These are phyloP conservation scores for Agrenia bidenticulata DNA, from an alignment of 2,888 invertebrate genomes.

Conservation along the genomic window DNA sequence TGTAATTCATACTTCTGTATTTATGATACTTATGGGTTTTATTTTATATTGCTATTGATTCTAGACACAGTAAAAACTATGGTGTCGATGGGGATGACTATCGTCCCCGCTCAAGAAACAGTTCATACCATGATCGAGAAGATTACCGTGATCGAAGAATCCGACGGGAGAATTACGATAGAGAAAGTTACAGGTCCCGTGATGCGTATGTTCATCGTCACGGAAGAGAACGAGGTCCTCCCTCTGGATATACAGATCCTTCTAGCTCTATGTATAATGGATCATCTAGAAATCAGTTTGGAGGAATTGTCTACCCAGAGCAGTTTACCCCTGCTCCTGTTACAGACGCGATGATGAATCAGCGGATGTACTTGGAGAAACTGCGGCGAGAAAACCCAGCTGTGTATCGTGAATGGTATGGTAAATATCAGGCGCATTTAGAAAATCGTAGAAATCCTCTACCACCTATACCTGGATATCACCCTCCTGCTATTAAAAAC, in stretches of 20 bases:
- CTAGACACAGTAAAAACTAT: constrained; percentile 6
- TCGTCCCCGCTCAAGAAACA: constrained; percentile 25
- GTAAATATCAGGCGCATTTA: constrained; percentile 64
- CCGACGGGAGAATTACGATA: background rate
- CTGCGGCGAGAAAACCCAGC: constrained; percentile 74
- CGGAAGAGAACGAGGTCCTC: background rate
- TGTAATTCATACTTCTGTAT: background rate
- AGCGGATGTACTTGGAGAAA: constrained; percentile 54
- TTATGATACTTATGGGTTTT: background rate
- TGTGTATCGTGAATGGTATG: constrained; percentile 76
- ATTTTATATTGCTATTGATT: background rate
- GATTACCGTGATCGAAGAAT: constrained; percentile 17
- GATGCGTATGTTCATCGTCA: background rate
- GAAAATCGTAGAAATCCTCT: constrained; percentile 49
- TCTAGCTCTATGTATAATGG: background rate
- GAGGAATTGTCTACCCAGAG: background rate
- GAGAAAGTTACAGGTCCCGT: background rate
- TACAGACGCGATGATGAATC: background rate
- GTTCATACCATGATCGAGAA: constrained; percentile 20
- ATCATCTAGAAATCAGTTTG: background rate
- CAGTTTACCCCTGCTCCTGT: background rate
- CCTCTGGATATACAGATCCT: background rate
- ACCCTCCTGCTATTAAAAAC: background rate
- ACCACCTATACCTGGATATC: constrained; percentile 47
- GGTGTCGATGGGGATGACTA: constrained; percentile 13